Evolutionary conservation across 2,113 vertebrate genomes (phyloP), one percentile per base, ranked within the genome.

Genomic region (Hippocampus mohnikei): DNA sequence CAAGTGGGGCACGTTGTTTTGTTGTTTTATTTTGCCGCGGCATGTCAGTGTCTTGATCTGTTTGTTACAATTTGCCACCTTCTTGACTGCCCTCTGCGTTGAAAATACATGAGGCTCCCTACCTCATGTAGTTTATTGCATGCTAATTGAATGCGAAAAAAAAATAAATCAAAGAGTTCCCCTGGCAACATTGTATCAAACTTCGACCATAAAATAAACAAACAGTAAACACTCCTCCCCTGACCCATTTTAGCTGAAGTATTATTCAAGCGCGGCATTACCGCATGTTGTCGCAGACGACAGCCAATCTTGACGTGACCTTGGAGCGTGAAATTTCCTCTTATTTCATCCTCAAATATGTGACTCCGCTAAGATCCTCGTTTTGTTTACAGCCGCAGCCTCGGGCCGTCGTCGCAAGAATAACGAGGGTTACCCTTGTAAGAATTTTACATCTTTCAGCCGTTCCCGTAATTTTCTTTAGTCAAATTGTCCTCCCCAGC

Each of bases 351-450:
- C 72, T 83, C 76, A 79, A 69, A 73, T 66, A 13, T 20, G 44
- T 62, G 61, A 55, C 73, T 74, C 63, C 53, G 74, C 82, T 84
- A 84, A 85, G 71, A 88, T 84, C 83, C 78, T 76, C 82, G 83
- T 78, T 76, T 78, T 88, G 88, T 89, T 87, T 88, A 86, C 82
- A 81, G 73, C 77, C 40, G 33, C 42, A 69, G 67, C 76, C 73
- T 66, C 21, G 50, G 74, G 82, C 80, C 81, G 70, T 48, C 44
- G 71, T 66, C 76, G 74, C 63, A 58, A 42, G 63, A 80, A 76
- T 44, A 71, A 62, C 59, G 37, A 82, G 77, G 48, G 65, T 61
- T 74, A 66, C 72, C 75, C 59, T 64, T 37, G 76, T 53, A 76
- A 62, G 81, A 46, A 78, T 73, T 37, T 78, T 27, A 71, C 70